These are phyloP conservation scores for Polyploca ridens DNA, from an alignment of 2,888 invertebrate genomes.

Conservation along the genomic window DNA sequence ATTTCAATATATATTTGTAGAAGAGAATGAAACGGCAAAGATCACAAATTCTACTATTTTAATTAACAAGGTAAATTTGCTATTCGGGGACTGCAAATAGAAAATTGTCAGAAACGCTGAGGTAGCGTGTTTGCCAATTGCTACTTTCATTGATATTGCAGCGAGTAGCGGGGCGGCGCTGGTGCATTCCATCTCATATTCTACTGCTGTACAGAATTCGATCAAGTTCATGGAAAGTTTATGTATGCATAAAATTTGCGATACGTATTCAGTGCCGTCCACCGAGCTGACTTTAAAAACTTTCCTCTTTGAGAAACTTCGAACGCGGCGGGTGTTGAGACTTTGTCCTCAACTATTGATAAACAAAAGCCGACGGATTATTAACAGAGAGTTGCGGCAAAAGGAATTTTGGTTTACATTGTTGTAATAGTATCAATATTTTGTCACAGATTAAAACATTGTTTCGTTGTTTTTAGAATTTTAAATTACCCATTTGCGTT, in stretches of 20 bases:
- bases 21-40: not conserved
- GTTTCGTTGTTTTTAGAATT: too few species aligned
- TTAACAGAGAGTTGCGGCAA: not conserved
- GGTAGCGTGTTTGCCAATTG: constrained; percentile 18
- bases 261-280: constrained; percentile 23
- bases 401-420: not conserved
- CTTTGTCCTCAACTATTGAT: constrained; percentile 14
- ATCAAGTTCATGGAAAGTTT: constrained; percentile 20
- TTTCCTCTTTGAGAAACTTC: constrained; percentile 27
- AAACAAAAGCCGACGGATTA: constrained; percentile 12
- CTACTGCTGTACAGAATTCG: constrained; percentile 19
- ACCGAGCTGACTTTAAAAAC: constrained; percentile 26
- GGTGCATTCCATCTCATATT: constrained; percentile 36
- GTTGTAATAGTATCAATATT: not conserved
- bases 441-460: not conserved
- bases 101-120: not conserved
- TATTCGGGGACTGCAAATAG: constrained; percentile 2
- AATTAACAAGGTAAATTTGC: not conserved
- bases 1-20: too few species aligned
- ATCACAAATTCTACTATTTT: not conserved
- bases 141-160: constrained; percentile 23
- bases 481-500: too few species aligned
- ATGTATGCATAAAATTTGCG: constrained; percentile 25
- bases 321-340: constrained; percentile 12
- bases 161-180: constrained; percentile 20